Conservation (phyloP, 2,797 vertebrate species). For the Micrastur ruficollis region DNA sequence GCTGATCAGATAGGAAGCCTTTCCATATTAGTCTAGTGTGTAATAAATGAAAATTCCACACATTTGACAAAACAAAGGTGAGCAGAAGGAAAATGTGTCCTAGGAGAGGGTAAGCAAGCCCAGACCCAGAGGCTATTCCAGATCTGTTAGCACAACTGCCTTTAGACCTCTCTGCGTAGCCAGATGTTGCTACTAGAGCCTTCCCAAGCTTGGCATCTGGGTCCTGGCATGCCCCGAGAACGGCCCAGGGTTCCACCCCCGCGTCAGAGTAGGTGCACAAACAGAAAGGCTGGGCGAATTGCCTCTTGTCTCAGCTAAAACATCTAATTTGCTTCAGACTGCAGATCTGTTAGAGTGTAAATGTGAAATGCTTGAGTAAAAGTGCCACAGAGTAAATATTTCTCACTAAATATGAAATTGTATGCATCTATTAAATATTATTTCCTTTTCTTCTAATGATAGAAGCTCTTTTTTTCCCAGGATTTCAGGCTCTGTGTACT, state of each 20-base stretch:
- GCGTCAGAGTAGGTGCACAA: constrained; percentile 8
- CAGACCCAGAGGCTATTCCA: constrained; percentile 63
- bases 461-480: background rate
- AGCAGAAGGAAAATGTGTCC: constrained; percentile 58
- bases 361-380: background rate
- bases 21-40: background rate
- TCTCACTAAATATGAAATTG: background rate
- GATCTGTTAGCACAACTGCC: constrained; percentile 54
- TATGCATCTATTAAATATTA: background rate
- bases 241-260: constrained; percentile 6
- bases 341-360: background rate
- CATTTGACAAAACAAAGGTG: constrained; percentile 45
- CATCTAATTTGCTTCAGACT: background rate
- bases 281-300: background rate
- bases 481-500: background rate
- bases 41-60: background rate
- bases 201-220: constrained; percentile 75
- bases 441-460: background rate
- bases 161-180: constrained; percentile 48
- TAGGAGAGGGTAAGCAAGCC: background rate
- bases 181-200: constrained; percentile 75
- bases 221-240: constrained; percentile 47
- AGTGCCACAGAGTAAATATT: background rate
- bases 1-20: background rate
- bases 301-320: background rate